Evolutionary conservation across 1,140 invertebrate species (phyloP), one percentile per base, ranked within the genome.

Genomic region (Polypedilum vanderplanki): DNA sequence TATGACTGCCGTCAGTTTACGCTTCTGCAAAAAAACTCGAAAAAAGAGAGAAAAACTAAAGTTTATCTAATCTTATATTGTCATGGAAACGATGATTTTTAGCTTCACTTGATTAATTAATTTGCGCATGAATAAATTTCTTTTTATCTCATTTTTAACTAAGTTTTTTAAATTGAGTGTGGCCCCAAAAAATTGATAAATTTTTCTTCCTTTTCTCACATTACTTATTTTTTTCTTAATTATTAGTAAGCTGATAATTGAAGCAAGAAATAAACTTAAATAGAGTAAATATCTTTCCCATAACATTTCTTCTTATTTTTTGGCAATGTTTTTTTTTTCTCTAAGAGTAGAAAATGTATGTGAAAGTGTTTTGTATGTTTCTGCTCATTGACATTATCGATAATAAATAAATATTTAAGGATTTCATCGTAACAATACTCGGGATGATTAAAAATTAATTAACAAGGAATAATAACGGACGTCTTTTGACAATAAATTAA

Each of bases 341-440:
- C 15, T 57, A 1, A 57, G 12, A 57, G 12, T n/a, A 57, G n/a
- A 57, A 57, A 57, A 46, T 12, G 41, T 57, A 5, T 57, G 46
- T 57, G 12, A 57, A n/a, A 57, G 46, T n/a, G 46, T 15, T 57
- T 57, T 57, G 12, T 57, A 12, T 4, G 4, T 57, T 46, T 57
- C 12, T 57, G 4, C 15, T 57, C n/a, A n/a, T 57, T 57, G 46
- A 57, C n/a, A 57, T 57, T 57, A 57, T 57, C 46, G 46, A n/a
- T n/a, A 57, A 57, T 57, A 57, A 57, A 57, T 33, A 33, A 33
- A 33, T 33, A 57, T 57, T 2, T 57, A 57, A n/a, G 12, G 12
- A n/a, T 57, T 57, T 57, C 46, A 57, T 57, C 46, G 46, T 57
- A 57, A 57, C 46, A 57, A 57, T 57, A 57, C 46, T 57, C 46